Conservation (phyloP, 2,113 vertebrate genomes). For the Vidua chalybeata region DNA sequence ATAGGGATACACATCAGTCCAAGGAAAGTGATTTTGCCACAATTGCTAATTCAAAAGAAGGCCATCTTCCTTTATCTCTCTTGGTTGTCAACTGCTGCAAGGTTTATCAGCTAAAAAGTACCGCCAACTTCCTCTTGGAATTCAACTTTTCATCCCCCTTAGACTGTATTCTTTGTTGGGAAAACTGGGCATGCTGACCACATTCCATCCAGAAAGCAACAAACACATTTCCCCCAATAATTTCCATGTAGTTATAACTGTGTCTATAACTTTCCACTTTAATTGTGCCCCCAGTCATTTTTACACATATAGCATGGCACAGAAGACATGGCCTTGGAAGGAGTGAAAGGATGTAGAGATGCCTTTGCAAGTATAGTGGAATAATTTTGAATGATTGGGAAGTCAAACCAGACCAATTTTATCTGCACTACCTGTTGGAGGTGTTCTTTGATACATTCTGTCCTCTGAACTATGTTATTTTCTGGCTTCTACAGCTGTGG, state of each 20-base stretch:
- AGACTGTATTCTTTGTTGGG: not conserved
- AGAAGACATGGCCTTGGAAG: not conserved
- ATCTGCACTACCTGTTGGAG: not conserved
- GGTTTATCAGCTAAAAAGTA: not conserved
- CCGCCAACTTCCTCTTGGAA: not conserved
- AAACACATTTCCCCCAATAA: not conserved
- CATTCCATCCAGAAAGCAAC: not conserved
- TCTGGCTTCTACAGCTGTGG: not conserved
- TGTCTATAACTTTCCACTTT: not conserved
- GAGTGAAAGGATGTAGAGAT: not conserved
- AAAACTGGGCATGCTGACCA: not conserved
- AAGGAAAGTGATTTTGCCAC: not conserved
- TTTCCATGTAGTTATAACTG: not conserved
- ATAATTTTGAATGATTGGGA: not conserved
- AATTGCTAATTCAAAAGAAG: not conserved
- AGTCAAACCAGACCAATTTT: not conserved
- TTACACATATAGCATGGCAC: not conserved
- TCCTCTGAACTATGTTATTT: not conserved
- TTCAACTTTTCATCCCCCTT: not conserved
- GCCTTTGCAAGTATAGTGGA: not conserved
- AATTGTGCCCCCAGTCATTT: not conserved
- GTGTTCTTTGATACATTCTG: not conserved
- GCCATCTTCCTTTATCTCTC: not conserved
- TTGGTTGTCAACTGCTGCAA: not conserved
- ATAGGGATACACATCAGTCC: not conserved